These are phyloP conservation scores for Colletes gigas DNA, from an alignment of 1,140 invertebrate genomes.

Conservation along the genomic window DNA sequence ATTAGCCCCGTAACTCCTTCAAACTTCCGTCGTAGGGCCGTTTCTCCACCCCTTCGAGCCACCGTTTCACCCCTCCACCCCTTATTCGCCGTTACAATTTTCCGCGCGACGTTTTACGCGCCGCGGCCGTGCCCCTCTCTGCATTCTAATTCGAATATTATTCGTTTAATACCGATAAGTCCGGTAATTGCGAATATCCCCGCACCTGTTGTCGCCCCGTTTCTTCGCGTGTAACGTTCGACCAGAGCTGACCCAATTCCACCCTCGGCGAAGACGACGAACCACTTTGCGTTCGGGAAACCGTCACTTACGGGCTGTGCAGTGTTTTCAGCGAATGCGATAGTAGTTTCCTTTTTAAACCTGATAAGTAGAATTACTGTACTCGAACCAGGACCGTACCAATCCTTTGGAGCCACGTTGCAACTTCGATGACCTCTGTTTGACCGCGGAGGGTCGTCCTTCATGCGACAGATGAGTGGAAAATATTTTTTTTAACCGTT, in stretches of 20 bases:
- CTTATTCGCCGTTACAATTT: not conserved
- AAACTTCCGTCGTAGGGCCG: constrained; percentile 23
- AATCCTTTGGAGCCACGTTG: no score
- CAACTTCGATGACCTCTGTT: no score
- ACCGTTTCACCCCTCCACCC: no score
- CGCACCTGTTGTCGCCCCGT: constrained; percentile 16
- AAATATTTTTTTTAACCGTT: no score
- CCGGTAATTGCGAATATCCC: constrained; percentile 12
- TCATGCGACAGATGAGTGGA: no score
- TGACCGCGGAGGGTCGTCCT: no score
- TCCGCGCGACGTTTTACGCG: constrained; percentile 3
- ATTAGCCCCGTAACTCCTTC: constrained; percentile 44
- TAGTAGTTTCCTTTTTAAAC: no score
- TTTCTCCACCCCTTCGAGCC: not conserved
- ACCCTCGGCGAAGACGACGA: not conserved
- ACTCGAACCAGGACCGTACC: no score
- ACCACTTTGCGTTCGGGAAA: no score
- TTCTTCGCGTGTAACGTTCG: not conserved
- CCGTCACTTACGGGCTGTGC: no score
- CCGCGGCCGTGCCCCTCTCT: not conserved
- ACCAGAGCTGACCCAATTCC: not conserved
- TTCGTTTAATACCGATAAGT: constrained; percentile 20
- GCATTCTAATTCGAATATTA: constrained; percentile 33
- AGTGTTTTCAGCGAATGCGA: no score
- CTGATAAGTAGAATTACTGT: no score